Base-by-base conservation (phyloP, 2,113 vertebrate genomes). In the Falcunculus frontatus region DNA sequence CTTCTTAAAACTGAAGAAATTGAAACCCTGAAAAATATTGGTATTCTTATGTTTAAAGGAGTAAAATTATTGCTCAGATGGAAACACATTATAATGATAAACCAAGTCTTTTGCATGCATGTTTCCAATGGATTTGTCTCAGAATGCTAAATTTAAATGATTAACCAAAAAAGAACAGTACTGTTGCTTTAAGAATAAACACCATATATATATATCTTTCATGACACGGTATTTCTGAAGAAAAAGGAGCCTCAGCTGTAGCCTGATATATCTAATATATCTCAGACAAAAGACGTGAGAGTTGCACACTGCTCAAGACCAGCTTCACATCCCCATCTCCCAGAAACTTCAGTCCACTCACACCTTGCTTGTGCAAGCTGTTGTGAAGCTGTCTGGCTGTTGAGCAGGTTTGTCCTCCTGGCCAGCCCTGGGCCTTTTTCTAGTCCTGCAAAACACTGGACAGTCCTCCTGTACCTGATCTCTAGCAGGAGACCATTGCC, bases 401-500 rank as follows among this genome's bases (percentile, higher is more conserved):
- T 33, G 26, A 72, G 26, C 18, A 56, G 7, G 29, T 79, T 75
- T 67, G 14, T 53, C 9, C 6, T 83, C 6, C 37, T 67, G 16
- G 5, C 3, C 10, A 76, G 26, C 39, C 8, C 14, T 30, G 19
- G 16, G 4, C 7, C 4, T 46, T 75, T n/a, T 21, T 47, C 16
- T 44, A 16, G 6, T 8, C 29, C 25, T 67, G 9, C 3, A 80
- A 80, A 84, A 50, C 35, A 55, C 10, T 68, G 32, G 7, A 56
- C 6, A 5, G 2, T 65, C 22, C 19, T 77, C 9, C 21, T 49
- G 10, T 27, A 22, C 23, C 7, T 73, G 11, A 20, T 46, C 5
- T 59, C 44, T 5, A 53, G 27, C 9, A 11, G 1, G 13, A 41
- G 26, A 17, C 9, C 0, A 0, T 20, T 75, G 25, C 6, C 4